These are phyloP conservation scores for Lethocerus indicus DNA, from an alignment of 1,140 invertebrate genomes.

Conservation along the genomic window DNA sequence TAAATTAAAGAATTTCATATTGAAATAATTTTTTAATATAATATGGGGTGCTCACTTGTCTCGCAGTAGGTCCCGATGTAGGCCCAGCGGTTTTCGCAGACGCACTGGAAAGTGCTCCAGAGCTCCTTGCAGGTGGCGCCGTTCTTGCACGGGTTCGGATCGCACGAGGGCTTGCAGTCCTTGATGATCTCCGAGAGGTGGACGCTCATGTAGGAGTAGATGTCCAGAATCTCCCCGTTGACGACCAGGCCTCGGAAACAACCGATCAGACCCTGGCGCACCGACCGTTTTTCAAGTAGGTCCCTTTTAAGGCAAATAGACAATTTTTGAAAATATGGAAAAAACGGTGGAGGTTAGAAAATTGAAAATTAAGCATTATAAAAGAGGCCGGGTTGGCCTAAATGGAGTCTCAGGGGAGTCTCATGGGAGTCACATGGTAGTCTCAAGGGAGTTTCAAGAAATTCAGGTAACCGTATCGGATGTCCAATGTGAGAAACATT, in stretches of 20 bases:
- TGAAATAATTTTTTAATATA: too few relatives aligned
- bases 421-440: too few relatives aligned
- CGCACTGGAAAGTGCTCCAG: constrained; percentile 83
- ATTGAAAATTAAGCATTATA: too few relatives aligned
- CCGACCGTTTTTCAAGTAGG: constrained; percentile 53
- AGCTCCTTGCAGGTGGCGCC: constrained; percentile 76
- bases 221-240: constrained; percentile 76
- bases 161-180: constrained; percentile 84
- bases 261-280: constrained; percentile 75
- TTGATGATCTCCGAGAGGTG: constrained; percentile 77
- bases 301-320: constrained; percentile 38
- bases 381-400: too few relatives aligned
- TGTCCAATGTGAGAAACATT: too few relatives aligned
- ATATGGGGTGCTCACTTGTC: constrained; percentile 56
- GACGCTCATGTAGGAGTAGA: constrained; percentile 86
- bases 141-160: constrained; percentile 84
- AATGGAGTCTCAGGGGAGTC: too few relatives aligned
- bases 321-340: too few relatives aligned
- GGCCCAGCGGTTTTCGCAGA: constrained; percentile 78
- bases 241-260: constrained; percentile 84
- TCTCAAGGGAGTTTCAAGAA: too few relatives aligned
- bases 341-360: too few relatives aligned
- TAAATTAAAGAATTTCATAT: too few relatives aligned
- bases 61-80: constrained; percentile 79
- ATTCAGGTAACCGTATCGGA: too few relatives aligned